phyloP scores from a whole-genome alignment of 2,113 vertebrate species.

The Apteryx mantelli region DNA sequence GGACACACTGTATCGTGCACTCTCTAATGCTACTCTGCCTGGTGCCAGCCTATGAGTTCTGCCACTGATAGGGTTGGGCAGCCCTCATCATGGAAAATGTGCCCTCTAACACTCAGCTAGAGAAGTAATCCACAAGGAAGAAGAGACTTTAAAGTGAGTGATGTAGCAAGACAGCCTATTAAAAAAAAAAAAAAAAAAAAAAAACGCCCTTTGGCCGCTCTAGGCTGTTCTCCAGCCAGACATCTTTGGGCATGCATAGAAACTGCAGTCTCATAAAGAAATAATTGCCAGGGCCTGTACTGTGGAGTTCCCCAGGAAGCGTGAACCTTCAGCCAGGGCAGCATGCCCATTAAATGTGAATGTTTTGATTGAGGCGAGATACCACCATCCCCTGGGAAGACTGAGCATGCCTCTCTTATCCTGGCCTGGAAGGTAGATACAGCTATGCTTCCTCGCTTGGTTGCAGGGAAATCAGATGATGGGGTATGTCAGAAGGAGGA shows the following conservation, averaged over 20 bases:
- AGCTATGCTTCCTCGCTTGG: rapidly evolving
- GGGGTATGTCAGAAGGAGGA: not conserved
- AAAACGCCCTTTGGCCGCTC: not conserved
- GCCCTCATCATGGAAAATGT: not conserved
- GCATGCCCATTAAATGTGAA: not conserved
- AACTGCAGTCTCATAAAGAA: not conserved
- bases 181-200: not conserved
- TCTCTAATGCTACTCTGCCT: not conserved
- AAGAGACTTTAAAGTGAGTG: not conserved
- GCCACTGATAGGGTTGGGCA: not conserved
- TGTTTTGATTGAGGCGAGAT: not conserved
- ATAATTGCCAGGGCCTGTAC: not conserved
- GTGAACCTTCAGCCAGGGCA: not conserved
- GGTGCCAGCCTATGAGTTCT: not conserved
- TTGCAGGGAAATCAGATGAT: not conserved
- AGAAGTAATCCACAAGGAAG: not conserved
- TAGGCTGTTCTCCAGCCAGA: not conserved
- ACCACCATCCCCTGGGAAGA: not conserved
- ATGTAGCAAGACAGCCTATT: not conserved
- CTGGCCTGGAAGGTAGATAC: not conserved
- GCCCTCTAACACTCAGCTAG: not conserved
- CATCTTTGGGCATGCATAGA: not conserved
- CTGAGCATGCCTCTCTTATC: not conserved
- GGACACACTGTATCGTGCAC: not conserved
- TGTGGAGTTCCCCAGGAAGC: not conserved